Base-by-base conservation (phyloP, 2,113 vertebrate species). In the Paramormyrops kingsleyae region DNA sequence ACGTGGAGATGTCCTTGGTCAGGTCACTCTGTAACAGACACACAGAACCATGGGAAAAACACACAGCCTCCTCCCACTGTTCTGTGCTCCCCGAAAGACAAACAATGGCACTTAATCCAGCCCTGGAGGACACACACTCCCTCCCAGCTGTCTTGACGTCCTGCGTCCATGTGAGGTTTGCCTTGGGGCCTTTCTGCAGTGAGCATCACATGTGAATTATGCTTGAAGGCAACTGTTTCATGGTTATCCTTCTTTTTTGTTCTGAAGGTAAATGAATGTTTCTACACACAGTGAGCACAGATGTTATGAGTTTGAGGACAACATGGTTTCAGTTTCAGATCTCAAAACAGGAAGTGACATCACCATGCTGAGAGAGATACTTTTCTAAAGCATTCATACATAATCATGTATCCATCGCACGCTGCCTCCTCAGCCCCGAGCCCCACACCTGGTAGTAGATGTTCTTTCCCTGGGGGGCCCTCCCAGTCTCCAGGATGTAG, bases 371-470 rank as follows among this genome's bases (percentile, higher is more conserved):
- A 56, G 21, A 56, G 17, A 21, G 31, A 77, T 6, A 74, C 70
- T 35, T 4, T 35, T 74, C 3, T 77, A 35, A 77, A 39, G 70
- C 9, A 31, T 31, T 31, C 62, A 31, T 19, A 39, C 12, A 8
- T 19, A 5, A 77, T n/a, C n/a, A n/a, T n/a, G n/a, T n/a, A n/a
- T n/a, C 80, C 8, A 24, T n/a, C 2, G 17, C 49, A 62, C 5
- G n/a, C 62, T 31, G 84, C 84, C 24, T 52, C 47, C 19, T n/a
- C 42, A 52, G 46, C 19, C 27, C 50, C 4, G n/a, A 46, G 59
- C 31, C 31, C 24, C 15, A 9, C 92, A 99, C 99, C 98, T 99
- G 98, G 86, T 99, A 99, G 94, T 99, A 99, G 93, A 99, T 99
- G 92, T 99, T 99, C 95, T 99, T 99, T 80, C 99, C 99, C 0